These are phyloP conservation scores for Schizothorax lantsangensis DNA, from an alignment of 2,797 vertebrate genomes.

Conservation along the genomic window DNA sequence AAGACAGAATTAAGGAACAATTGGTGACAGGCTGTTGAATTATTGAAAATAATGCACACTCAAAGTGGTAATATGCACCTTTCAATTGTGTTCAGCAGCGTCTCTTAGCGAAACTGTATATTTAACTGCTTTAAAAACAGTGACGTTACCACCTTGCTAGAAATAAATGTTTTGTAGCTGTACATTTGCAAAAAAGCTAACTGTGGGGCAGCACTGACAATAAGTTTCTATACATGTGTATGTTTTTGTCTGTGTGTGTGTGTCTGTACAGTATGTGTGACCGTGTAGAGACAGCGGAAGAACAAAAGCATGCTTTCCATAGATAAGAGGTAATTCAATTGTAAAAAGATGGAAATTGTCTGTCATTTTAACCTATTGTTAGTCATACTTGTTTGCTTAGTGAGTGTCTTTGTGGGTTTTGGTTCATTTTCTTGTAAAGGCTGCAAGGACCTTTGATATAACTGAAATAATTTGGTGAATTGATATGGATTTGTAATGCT, in stretches of 20 bases:
- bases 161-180: not conserved
- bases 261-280: not conserved
- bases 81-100: not conserved
- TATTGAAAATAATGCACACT: not conserved
- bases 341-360: not conserved
- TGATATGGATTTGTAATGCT: not conserved
- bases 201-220: no score
- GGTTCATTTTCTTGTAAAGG: not conserved
- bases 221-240: not conserved
- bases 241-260: not conserved
- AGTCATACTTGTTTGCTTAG: not conserved
- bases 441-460: not conserved
- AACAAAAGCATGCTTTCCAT: not conserved
- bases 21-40: not conserved
- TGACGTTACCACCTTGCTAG: not conserved
- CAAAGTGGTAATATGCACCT: not conserved
- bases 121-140: not conserved
- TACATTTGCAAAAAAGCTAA: not conserved
- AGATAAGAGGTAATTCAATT: not conserved
- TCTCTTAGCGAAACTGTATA: not conserved
- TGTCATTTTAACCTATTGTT: not conserved
- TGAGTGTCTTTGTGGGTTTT: not conserved
- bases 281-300: no score
- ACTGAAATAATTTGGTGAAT: not conserved
- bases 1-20: not conserved